These are phyloP conservation scores for Cuniculus paca DNA, from an alignment of 2,797 vertebrate genomes.

Conservation along the genomic window DNA sequence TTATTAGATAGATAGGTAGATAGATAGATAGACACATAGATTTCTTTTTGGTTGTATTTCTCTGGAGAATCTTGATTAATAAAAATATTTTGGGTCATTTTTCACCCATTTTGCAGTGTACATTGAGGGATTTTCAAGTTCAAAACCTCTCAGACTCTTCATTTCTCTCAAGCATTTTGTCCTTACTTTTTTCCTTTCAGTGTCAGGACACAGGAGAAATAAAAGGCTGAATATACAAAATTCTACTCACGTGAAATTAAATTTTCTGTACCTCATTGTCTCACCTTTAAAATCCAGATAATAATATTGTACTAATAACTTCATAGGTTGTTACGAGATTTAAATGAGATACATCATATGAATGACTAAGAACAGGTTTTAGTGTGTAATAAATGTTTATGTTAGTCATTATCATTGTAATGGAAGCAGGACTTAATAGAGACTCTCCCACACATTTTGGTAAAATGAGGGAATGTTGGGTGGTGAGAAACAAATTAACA, in stretches of 20 bases:
- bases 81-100: neutral
- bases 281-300: conserved; percentile 35
- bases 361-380: neutral
- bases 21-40: neutral
- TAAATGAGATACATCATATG: neutral
- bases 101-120: neutral
- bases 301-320: neutral
- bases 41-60: neutral
- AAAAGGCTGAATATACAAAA: neutral
- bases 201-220: neutral
- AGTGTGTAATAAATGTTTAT: neutral
- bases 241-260: neutral
- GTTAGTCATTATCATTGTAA: neutral
- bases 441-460: neutral
- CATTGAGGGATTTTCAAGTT: neutral
- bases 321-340: neutral
- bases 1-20: neutral
- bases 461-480: neutral
- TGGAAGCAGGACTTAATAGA: neutral
- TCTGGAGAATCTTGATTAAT: neutral
- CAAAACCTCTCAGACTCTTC: neutral
- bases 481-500: neutral
- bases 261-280: neutral
- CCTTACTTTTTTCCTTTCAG: neutral
- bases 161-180: neutral